Evolutionary conservation across 2,797 vertebrate species (phyloP), one percentile per base, ranked within the genome.

Genomic region (Enteromius unitaeniatus): DNA sequence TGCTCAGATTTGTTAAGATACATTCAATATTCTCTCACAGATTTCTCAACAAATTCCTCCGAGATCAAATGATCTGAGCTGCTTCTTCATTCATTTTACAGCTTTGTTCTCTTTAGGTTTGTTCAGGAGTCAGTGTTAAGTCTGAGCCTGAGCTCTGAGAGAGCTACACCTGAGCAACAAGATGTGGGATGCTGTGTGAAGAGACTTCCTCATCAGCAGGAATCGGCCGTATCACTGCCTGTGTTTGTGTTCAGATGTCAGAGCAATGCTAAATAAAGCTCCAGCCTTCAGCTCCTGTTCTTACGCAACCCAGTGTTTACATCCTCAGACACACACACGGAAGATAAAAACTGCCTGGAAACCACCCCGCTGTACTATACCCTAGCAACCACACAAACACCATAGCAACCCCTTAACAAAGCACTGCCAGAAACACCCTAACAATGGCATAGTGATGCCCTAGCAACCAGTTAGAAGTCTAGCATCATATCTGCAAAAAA

Each of bases 261-360:
- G 58, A 45, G 31, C 34, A 31, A 69, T 31, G 37, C 31, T 47
- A 76, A 62, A 86, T 81, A 82, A 77, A 79, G 47, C 17, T 26
- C 49, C 9, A 1, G 31, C 23, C 37, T 55, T 42, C 6, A 53
- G 31, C 7, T 14, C 42, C 42, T 40, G n/a, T 19, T 65, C 67
- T 81, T 79, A 85, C 9, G 67, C 60, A 73, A 58, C n/a, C 51
- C 15, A 76, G 45, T 65, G 65, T 83, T 83, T 83, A 60, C 75
- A 45, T 34, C 67, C 31, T 31, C 42, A 72, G 45, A 78, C 26
- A 17, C 7, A 45, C 49, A 19, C 26, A 21, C 34, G 4, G 34
- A 34, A 34, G 34, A 34, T 34, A 34, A 4, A 34, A 4, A 34
- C 34, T 34, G 34, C 34, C 34, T 8, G 28, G 6, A 34, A 65